Evolutionary conservation across 2,888 invertebrate genomes (phyloP).

Genomic region (Folsomia manolachei): DNA sequence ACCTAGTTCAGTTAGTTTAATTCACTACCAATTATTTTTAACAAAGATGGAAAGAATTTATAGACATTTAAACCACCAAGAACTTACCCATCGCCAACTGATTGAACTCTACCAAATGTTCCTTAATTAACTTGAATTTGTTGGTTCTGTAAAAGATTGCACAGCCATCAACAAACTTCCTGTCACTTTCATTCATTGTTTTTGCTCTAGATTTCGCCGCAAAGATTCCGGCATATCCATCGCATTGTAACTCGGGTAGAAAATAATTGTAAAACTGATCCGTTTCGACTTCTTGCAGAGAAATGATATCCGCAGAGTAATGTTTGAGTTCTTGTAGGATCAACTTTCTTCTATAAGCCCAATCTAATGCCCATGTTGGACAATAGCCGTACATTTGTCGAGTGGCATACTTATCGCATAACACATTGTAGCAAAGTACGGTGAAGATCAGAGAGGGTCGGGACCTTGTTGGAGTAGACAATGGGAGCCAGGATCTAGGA

Average conservation of each 20-base stretch:
- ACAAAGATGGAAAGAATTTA: too few relatives aligned
- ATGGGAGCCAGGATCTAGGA: conserved; percentile 91
- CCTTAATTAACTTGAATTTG: conserved; percentile 92
- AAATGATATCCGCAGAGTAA: conserved; percentile 95
- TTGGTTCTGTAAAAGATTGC: conserved; percentile 94
- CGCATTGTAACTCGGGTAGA: conserved; percentile 84
- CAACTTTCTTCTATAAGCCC: conserved; percentile 97
- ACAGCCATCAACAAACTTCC: conserved; percentile 98
- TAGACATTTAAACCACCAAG: background rate
- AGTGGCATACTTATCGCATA: conserved; percentile 98
- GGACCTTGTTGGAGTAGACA: conserved; percentile 82
- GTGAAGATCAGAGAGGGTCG: conserved; percentile 89
- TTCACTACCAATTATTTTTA: too few relatives aligned
- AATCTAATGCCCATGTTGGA: conserved; percentile 96
- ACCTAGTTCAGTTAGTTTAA: too few relatives aligned
- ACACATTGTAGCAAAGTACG: conserved; percentile 99
- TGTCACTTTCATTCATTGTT: conserved; percentile 94
- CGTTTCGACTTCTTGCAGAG: conserved; percentile 92
- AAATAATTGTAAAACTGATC: conserved; percentile 98
- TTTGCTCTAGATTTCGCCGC: conserved; percentile 97
- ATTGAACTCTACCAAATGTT: conserved; percentile 96
- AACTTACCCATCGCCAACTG: conserved; percentile 95
- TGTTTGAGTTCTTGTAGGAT: conserved; percentile 95
- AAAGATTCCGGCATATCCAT: conserved; percentile 92
- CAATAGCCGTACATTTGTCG: conserved; percentile 99